Evolutionary conservation across 2,888 invertebrate species (phyloP).

Genomic region (Chesias legatella): DNA sequence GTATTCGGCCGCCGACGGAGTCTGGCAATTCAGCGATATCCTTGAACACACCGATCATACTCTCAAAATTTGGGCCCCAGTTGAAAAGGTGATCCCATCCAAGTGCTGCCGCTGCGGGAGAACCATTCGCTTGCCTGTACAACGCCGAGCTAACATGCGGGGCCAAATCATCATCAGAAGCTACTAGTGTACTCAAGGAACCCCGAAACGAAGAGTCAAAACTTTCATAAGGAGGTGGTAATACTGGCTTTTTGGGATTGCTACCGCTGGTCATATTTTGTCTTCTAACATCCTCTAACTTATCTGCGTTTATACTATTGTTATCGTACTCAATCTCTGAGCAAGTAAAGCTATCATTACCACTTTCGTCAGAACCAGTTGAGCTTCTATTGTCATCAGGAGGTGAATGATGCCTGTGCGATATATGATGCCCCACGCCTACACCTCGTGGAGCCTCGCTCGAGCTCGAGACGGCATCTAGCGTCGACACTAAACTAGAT

Average conservation of each 20-base stretch:
- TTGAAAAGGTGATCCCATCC: slow-evolving; percentile 97
- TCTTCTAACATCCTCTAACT: slow-evolving; percentile 83
- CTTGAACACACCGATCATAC: slow-evolving; percentile 96
- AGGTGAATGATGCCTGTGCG: slow-evolving; percentile 86
- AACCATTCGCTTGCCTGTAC: slow-evolving; percentile 89
- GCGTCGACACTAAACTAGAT: slow-evolving; percentile 93
- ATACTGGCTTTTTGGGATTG: slow-evolving; percentile 83
- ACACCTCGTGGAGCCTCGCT: slow-evolving; percentile 88
- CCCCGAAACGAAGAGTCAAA: slow-evolving; percentile 97
- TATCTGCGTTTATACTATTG: slow-evolving; percentile 90
- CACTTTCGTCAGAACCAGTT: slow-evolving; percentile 91
- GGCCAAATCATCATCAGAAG: slow-evolving; percentile 94
- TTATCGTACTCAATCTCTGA: slow-evolving; percentile 98
- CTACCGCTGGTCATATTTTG: slow-evolving; percentile 76
- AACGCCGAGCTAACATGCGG: slow-evolving; percentile 89
- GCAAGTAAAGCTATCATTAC: slow-evolving; percentile 98
- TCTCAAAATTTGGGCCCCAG: slow-evolving; percentile 98
- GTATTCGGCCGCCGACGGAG: slow-evolving; percentile 85
- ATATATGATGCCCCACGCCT: slow-evolving; percentile 84
- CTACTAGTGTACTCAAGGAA: slow-evolving; percentile 94
- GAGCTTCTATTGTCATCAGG: slow-evolving; percentile 88
- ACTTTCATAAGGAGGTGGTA: slow-evolving; percentile 91
- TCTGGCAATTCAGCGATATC: slow-evolving; percentile 97
- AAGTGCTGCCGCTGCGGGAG: slow-evolving; percentile 88
- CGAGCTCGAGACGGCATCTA: slow-evolving; percentile 96